A percentile compares a stretch with the other conserved stretches of the same genome.
Conservation (phyloP, 2,113 vertebrate genomes). For the Oreochromis niloticus region DNA sequence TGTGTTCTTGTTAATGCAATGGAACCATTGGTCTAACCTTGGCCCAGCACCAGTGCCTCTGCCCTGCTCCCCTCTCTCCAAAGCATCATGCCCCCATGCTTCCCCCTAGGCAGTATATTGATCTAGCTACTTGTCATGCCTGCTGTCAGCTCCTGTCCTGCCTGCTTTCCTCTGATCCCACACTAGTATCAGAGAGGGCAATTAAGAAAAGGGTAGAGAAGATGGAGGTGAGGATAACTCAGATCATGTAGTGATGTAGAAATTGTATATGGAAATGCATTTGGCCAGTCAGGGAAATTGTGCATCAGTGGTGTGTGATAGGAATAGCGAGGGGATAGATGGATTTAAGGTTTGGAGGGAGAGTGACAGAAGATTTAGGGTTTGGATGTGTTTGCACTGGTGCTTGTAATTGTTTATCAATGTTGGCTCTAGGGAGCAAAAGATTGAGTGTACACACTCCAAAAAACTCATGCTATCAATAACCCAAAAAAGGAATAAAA, state of each 20-base stretch:
- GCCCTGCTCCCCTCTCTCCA: neutral
- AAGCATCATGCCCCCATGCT: conserved; percentile 8
- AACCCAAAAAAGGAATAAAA: neutral
- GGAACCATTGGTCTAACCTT: conserved; percentile 64
- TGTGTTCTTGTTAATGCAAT: conserved; percentile 62
- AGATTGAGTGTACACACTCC: neutral
- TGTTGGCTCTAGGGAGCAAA: neutral
- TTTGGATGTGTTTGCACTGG: conserved; percentile 5
- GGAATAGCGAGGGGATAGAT: neutral
- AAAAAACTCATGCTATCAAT: neutral
- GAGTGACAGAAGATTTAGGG: conserved; percentile 15
- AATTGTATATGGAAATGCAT: conserved; percentile 23
- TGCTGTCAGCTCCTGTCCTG: conserved; percentile 56
- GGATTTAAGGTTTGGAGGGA: neutral
- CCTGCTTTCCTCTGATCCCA: conserved; percentile 52
- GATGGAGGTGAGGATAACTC: neutral
- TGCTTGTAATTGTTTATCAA: conserved; percentile 50
- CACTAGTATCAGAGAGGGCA: conserved; percentile 19
- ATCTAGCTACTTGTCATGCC: conserved; percentile 73
- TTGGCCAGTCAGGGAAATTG: neutral
- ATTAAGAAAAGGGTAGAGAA: neutral
- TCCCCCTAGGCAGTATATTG: conserved; percentile 57
- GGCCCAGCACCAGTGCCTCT: conserved; percentile 33
- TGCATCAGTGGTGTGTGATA: neutral
- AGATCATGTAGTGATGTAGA: conserved; percentile 13